These are phyloP conservation scores for Grammomys surdaster DNA, from an alignment of 2,113 vertebrate species.

Conservation along the genomic window DNA sequence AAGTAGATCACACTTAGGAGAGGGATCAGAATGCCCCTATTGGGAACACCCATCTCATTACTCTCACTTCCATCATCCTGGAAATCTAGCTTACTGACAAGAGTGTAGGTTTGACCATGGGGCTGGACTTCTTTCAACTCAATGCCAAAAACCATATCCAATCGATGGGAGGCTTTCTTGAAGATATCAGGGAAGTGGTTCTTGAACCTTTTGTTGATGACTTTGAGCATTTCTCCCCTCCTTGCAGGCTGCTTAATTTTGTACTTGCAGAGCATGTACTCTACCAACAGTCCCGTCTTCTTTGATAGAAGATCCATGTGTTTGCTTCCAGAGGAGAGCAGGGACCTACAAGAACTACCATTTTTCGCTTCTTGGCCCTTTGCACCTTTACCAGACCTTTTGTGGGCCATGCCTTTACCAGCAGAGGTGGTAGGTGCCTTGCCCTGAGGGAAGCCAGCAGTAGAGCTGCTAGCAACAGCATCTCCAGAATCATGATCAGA, in stretches of 20 bases:
- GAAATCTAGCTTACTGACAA: background rate
- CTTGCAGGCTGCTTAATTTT: background rate
- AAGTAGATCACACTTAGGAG: constrained; percentile 59
- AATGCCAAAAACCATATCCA: constrained; percentile 52
- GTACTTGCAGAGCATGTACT: constrained; percentile 22
- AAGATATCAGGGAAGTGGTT: constrained; percentile 48
- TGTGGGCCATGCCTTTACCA: background rate
- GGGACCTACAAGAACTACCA: background rate
- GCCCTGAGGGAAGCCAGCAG: background rate
- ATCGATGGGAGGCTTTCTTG: background rate
- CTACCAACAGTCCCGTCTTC: background rate
- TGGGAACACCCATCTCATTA: accelerated
- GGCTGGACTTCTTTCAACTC: constrained; percentile 31
- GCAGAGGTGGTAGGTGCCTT: background rate
- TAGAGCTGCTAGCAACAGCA: background rate
- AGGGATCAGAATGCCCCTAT: background rate
- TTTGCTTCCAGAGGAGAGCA: background rate
- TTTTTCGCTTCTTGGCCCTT: background rate
- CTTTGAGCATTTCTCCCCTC: constrained; percentile 31
- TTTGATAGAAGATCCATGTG: background rate
- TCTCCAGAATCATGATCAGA: background rate
- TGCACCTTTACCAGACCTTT: background rate
- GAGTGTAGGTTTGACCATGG: background rate
- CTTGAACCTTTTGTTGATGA: background rate
- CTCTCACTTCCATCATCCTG: accelerated